Percentiles rank a stretch among this genome's conserved stretches.
Evolutionary conservation across 2,888 invertebrate genomes (phyloP).

Genomic region (Orchesellides sinensis): DNA sequence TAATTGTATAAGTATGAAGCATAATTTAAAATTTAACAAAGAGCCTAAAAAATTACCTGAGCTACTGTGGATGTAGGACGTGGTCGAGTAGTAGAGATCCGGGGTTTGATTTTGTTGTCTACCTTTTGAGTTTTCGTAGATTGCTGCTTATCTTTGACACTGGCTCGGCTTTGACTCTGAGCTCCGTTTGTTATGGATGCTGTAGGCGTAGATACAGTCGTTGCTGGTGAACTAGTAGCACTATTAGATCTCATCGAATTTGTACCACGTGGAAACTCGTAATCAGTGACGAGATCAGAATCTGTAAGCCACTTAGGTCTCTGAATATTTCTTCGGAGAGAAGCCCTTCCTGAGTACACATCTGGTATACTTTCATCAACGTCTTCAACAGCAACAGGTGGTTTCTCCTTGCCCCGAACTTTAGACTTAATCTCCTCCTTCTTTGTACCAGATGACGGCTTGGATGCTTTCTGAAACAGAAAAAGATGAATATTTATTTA

Average conservation of each 20-base stretch:
- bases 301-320: constrained; percentile 56
- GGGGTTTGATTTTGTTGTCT: neutral
- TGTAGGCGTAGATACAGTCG: neutral
- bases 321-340: constrained; percentile 50
- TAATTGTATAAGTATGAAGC: no score
- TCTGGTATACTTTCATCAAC: neutral
- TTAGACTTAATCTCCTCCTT: no score
- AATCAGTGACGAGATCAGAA: constrained; percentile 43
- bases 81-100: no score
- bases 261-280: constrained; percentile 53
- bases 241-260: constrained; percentile 12
- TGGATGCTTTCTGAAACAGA: neutral
- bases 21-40: no score
- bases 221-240: neutral
- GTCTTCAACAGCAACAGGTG: no score
- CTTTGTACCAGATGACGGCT: neutral
- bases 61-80: neutral
- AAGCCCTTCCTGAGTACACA: constrained; percentile 11
- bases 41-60: neutral
- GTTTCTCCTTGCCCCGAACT: no score
- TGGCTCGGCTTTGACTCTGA: constrained; percentile 1
- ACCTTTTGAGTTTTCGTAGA: neutral
- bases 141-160: neutral
- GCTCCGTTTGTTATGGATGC: constrained; percentile 11
- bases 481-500: no score